Evolutionary conservation across 2,888 invertebrate genomes (phyloP).

Genomic region (Heliconius charithonia): DNA sequence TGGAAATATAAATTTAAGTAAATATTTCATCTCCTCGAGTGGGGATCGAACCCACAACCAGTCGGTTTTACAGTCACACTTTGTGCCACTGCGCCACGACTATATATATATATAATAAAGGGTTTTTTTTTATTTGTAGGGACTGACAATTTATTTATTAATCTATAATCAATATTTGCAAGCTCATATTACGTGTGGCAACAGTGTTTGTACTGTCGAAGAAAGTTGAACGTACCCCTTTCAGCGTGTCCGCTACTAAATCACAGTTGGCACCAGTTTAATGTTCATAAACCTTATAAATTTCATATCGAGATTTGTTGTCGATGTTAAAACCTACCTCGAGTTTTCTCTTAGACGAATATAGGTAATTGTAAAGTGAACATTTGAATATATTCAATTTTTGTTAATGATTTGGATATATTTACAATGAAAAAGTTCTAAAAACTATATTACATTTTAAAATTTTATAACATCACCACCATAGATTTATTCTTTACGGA

Average conservation of each 20-base stretch:
- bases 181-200: not conserved
- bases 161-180: not conserved
- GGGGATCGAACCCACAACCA: no score
- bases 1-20: no score
- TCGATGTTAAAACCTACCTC: not conserved
- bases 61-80: no score
- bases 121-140: no score
- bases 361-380: not conserved
- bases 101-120: no score
- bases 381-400: not conserved
- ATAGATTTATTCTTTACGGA: not conserved
- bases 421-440: not conserved
- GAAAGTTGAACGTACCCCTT: constrained; percentile 39
- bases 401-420: no score
- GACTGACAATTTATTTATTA: not conserved
- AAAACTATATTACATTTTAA: not conserved
- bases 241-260: constrained; percentile 39
- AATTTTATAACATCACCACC: not conserved
- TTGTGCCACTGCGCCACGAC: no score
- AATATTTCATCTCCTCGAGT: no score
- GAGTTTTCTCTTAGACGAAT: constrained; percentile 7
- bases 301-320: constrained; percentile 34
- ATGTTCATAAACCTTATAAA: constrained; percentile 29
- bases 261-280: constrained; percentile 36
- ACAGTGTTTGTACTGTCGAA: constrained; percentile 34